These are phyloP conservation scores for Tachina grossa DNA, from an alignment of 2,888 invertebrate genomes.

Conservation along the genomic window DNA sequence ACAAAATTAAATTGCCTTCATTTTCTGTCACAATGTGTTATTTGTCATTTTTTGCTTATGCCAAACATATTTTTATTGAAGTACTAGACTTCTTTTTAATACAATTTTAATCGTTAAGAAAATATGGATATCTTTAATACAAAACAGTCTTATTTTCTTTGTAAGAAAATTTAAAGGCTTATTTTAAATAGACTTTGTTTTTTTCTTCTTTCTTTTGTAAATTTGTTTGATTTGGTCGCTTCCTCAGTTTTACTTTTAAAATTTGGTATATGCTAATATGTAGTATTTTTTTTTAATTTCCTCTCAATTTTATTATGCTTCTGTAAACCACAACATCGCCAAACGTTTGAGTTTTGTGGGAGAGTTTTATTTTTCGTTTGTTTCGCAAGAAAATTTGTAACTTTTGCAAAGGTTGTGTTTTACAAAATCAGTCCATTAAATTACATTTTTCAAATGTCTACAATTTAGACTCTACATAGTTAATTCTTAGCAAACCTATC, in stretches of 20 bases:
- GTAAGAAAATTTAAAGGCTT: constrained; percentile 4
- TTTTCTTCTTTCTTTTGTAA: constrained; percentile 6
- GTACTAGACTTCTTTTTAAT: background rate
- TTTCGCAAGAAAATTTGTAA: too few species aligned
- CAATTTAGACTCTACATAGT: background rate
- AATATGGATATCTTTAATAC: constrained; percentile 4
- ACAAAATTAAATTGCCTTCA: too few species aligned
- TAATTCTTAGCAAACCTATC: background rate
- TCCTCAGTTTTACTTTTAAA: constrained; percentile 26
- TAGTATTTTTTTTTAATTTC: constrained; percentile 20
- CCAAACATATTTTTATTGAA: background rate
- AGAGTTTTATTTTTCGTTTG: too few species aligned
- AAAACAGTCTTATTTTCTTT: constrained; percentile 29
- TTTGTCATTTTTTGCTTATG: constrained; percentile 1
- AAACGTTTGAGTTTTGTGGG: too few species aligned
- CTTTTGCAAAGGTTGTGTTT: too few species aligned
- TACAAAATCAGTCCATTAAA: background rate
- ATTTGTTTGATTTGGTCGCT: constrained; percentile 45
- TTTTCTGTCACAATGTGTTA: background rate
- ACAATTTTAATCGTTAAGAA: background rate
- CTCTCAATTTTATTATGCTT: constrained; percentile 14
- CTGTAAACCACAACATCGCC: background rate
- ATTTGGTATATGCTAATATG: constrained; percentile 37
- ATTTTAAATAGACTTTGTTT: background rate
- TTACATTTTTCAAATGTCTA: background rate